Evolutionary conservation across 2,888 invertebrate genomes (phyloP).

Genomic region (Neelides folsomi): DNA sequence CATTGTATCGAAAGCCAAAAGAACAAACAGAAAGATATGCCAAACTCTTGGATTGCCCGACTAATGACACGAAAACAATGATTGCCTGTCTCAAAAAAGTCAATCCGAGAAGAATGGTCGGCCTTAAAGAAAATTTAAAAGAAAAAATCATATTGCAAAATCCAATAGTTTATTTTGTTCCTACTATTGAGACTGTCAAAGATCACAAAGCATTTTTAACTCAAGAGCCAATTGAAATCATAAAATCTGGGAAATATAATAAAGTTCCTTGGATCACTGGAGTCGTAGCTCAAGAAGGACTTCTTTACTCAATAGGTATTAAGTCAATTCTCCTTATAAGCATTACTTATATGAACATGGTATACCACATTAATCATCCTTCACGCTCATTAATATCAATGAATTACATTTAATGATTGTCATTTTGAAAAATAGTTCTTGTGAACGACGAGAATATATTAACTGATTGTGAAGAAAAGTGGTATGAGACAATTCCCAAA

Average conservation of each 20-base stretch:
- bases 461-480: too few relatives aligned
- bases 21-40: constrained; percentile 22
- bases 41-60: constrained; percentile 19
- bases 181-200: constrained; percentile 19
- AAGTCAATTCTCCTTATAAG: too few relatives aligned
- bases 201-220: constrained; percentile 23
- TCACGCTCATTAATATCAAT: too few relatives aligned
- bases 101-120: too few relatives aligned
- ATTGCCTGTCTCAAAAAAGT: constrained; percentile 20
- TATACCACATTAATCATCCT: too few relatives aligned
- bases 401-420: too few relatives aligned
- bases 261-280: constrained; percentile 26
- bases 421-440: too few relatives aligned
- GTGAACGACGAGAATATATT: too few relatives aligned
- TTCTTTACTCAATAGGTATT: constrained; percentile 10
- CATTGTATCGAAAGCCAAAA: constrained; percentile 15
- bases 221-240: constrained; percentile 17
- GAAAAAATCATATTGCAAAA: constrained; percentile 10
- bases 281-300: constrained; percentile 22
- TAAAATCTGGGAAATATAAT: constrained; percentile 16
- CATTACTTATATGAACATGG: too few relatives aligned
- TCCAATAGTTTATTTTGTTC: constrained; percentile 18
- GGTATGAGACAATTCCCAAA: too few relatives aligned
- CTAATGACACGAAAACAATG: constrained; percentile 18
- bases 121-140: too few relatives aligned